Evolutionary conservation across 2,113 vertebrate genomes (phyloP).

Genomic region (Xyliphius kryptos): DNA sequence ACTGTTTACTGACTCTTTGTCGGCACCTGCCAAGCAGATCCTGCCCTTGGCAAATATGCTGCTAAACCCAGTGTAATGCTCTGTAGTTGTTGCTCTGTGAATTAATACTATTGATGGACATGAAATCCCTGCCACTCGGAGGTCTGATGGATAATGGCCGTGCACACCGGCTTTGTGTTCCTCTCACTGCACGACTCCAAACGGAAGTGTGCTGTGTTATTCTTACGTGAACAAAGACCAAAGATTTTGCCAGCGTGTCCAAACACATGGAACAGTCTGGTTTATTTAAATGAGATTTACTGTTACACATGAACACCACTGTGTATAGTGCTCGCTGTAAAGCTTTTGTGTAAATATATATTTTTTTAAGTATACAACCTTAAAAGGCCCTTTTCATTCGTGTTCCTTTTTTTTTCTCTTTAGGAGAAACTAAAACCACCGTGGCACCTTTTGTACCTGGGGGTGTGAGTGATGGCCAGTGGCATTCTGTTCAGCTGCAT

Average conservation of each 20-base stretch:
- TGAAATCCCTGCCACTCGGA: slow-evolving; percentile 28
- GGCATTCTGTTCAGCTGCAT: slow-evolving; percentile 89
- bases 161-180: slow-evolving; percentile 19
- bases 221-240: background rate
- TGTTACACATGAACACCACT: too few species aligned
- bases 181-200: background rate
- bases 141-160: slow-evolving; percentile 37
- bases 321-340: too few species aligned
- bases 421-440: slow-evolving; percentile 85
- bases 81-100: slow-evolving; percentile 36
- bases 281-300: background rate
- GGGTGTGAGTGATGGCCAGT: slow-evolving; percentile 89
- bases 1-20: slow-evolving; percentile 46
- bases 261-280: background rate
- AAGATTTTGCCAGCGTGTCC: background rate
- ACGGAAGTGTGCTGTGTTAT: too few species aligned
- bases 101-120: slow-evolving; percentile 45
- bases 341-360: too few species aligned
- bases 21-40: slow-evolving; percentile 40
- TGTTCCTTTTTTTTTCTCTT: background rate
- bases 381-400: too few species aligned
- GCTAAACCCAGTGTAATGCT: slow-evolving; percentile 52
- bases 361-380: too few species aligned
- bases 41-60: slow-evolving; percentile 62
- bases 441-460: slow-evolving; percentile 77